Evolutionary conservation across 2,888 invertebrate species (phyloP).

Genomic region (Calameuta filiformis): DNA sequence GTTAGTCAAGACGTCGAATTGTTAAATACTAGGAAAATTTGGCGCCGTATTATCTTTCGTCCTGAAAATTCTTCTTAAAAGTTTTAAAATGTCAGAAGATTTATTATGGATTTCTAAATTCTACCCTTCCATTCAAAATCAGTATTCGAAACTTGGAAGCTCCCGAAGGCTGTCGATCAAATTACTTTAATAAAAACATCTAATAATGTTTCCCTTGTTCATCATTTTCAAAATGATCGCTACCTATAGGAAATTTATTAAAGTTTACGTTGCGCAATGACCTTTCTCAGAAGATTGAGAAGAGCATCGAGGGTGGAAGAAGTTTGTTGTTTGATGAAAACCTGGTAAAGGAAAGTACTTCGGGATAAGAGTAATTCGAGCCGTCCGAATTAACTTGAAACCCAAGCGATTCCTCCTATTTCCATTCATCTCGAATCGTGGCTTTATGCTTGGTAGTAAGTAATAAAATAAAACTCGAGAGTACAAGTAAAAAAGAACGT

Average conservation of each 20-base stretch:
- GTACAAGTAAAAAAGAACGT: background rate
- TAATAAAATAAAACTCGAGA: background rate
- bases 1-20: background rate
- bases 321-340: background rate
- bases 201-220: background rate
- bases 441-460: background rate
- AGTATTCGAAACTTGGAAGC: background rate
- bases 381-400: background rate
- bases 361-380: background rate
- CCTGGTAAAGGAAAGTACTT: background rate
- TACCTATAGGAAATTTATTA: background rate
- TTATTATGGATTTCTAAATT: background rate
- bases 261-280: background rate
- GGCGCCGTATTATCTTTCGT: background rate
- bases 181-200: background rate
- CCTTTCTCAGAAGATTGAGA: background rate
- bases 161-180: background rate
- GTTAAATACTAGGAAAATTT: background rate
- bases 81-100: background rate
- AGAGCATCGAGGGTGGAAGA: background rate
- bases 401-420: background rate
- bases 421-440: background rate
- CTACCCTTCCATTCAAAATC: background rate
- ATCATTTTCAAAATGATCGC: background rate
- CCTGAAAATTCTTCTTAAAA: background rate